A percentile compares a stretch with the other conserved stretches of the same genome.
Evolutionary conservation across 2,113 vertebrate species (phyloP).

Genomic region (Aegotheles bennettii): DNA sequence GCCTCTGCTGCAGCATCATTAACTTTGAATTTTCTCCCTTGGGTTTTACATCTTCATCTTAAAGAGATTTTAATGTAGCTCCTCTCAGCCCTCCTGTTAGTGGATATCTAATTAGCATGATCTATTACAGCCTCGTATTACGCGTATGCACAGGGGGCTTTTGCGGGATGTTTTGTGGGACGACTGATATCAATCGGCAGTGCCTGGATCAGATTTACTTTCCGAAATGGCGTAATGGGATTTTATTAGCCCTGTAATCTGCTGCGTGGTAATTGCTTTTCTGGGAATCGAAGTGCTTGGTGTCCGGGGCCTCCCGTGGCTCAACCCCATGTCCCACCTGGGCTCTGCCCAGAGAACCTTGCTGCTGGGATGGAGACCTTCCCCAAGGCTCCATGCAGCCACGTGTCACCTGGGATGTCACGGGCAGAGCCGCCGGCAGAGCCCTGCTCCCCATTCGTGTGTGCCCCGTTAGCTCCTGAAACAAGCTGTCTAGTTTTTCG

Average conservation of each 20-base stretch:
- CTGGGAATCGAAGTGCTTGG: slow-evolving; percentile 32
- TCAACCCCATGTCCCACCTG: not conserved
- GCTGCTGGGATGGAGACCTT: accelerated
- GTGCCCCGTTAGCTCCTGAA: too few species aligned
- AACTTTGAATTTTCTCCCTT: slow-evolving; percentile 19
- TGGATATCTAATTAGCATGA: slow-evolving; percentile 43
- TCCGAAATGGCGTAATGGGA: slow-evolving; percentile 54
- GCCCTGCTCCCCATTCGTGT: too few species aligned
- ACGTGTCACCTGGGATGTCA: too few species aligned
- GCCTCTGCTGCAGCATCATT: slow-evolving; percentile 14
- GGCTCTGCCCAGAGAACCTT: not conserved
- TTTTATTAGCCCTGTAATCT: slow-evolving; percentile 51
- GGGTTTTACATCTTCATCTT: slow-evolving; percentile 19
- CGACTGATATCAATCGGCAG: slow-evolving; percentile 17
- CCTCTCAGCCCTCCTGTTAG: slow-evolving; percentile 28
- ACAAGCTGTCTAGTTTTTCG: too few species aligned
- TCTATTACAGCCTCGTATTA: not conserved
- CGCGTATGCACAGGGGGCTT: not conserved
- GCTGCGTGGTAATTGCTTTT: slow-evolving; percentile 58
- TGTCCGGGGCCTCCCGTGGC: not conserved
- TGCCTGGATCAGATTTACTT: slow-evolving; percentile 45
- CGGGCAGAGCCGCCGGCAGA: too few species aligned
- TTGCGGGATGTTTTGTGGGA: slow-evolving; percentile 1
- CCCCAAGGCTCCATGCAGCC: too few species aligned
- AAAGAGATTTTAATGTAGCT: slow-evolving; percentile 49